Base-by-base conservation (phyloP, 2,113 vertebrate species). In the Crotalus viridis region DNA sequence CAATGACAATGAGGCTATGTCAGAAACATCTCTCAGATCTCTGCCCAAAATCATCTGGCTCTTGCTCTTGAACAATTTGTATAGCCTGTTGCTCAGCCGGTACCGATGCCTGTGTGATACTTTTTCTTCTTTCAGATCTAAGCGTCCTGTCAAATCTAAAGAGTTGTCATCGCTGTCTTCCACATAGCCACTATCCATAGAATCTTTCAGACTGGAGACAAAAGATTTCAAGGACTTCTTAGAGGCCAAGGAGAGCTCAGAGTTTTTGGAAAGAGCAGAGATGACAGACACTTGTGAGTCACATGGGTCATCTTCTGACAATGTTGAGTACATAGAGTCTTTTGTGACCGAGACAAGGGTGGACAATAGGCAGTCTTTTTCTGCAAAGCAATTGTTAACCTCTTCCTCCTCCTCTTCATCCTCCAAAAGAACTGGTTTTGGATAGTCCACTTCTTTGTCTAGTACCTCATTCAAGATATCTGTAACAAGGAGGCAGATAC, bases 391-490 rank as follows among this genome's bases (percentile, higher is more conserved):
- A 5, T 94, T 85, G 0, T 97, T 93, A 0, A 90, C 94, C 90
- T 98, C 97, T 91, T 97, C 96, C 17, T 98, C 97, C 59, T 97
- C 97, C 8, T 97, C 98, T 10, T 97, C 96, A 10, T 93, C 96
- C 0, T 98, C 97, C 3, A 97, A 96, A 0, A 97, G 97, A 0
- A 97, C 97, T 54, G 94, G 94, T 87, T 90, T 85, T 1, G 96
- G 95, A 43, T 96, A 9, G 0, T 98, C 98, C 43, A 96, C 95
- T 87, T 99, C 98, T n/a, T 98, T 98, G 90, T 98, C 98, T 95
- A 99, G 96, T 91, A 99, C 97, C 28, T 98, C 98, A 89, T 97
- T 98, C 64, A 99, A 97, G 94, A 99, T 96, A 95, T 99, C 99
- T 99, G 96, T 94, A 93, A n/a, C 1, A 93, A 1, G 22, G 52